A percentile compares a stretch with the other conserved stretches of the same genome.
Evolutionary conservation across 2,888 invertebrate genomes (phyloP).

Genomic region (Tachina lurida): DNA sequence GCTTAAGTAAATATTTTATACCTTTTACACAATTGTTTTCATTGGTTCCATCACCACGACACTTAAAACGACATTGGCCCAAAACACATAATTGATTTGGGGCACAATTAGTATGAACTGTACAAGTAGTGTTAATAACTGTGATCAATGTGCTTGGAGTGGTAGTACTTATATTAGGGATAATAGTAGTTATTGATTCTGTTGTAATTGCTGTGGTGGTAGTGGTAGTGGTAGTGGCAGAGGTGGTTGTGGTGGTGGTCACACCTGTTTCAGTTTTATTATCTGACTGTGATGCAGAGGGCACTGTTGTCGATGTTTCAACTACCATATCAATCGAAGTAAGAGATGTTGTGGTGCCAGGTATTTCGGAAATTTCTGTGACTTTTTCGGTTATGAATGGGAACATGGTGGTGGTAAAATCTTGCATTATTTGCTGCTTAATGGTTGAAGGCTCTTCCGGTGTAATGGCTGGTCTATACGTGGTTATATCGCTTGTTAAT

Average conservation of each 20-base stretch:
- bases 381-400: conserved; percentile 63
- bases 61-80: conserved; percentile 84
- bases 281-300: conserved; percentile 28
- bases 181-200: conserved; percentile 68
- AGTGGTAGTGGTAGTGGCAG: not conserved
- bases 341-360: conserved; percentile 57
- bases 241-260: conserved; percentile 30
- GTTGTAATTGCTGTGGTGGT: conserved; percentile 60
- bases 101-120: conserved; percentile 85
- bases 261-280: conserved; percentile 65
- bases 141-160: conserved; percentile 76
- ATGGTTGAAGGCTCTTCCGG: conserved; percentile 13
- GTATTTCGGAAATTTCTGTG: conserved; percentile 60
- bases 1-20: conserved; percentile 74
- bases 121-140: conserved; percentile 83
- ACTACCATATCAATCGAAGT: conserved; percentile 60
- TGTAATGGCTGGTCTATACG: conserved; percentile 6
- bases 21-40: conserved; percentile 80
- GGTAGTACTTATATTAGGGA: conserved; percentile 76
- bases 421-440: conserved; percentile 32
- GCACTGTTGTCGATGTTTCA: conserved; percentile 57
- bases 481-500: conserved; percentile 14
- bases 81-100: conserved; percentile 85
- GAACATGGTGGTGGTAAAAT: conserved; percentile 69
- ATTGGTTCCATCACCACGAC: conserved; percentile 73